Evolutionary conservation across 2,797 vertebrate species (phyloP), one percentile per base, ranked within the genome.

Genomic region (Hybognathus amarus): DNA sequence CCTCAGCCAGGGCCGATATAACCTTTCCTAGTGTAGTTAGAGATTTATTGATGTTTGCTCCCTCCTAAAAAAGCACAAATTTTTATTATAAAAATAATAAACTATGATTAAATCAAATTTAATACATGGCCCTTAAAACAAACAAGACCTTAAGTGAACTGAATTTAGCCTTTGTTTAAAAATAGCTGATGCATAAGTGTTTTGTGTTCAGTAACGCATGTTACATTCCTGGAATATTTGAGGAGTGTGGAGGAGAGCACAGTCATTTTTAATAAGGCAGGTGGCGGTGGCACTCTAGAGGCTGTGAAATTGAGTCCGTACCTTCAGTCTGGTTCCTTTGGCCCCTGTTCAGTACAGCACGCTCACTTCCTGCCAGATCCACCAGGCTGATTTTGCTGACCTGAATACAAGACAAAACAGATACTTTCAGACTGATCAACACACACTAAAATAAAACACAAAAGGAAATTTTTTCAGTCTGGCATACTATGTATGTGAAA

Each of bases 341-440:
- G 98, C 98, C 61, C 98, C 98, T 7, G 98, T 99, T 69, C 98
- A 99, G 92, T 99, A n/a, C 98, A 52, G 98, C 98, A 80, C 98
- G 93, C 88, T 99, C 98, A 5, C 98, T 99, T 61, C 98, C 98
- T 42, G 98, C 98, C 83, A 99, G 94, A 90, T 99, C 98, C 91
- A 99, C 98, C 50, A 99, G 94, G 91, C 98, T 99, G 87, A 99
- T 98, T 95, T 99, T 99, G 94, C 98, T 99, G 92, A 99, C 98
- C 98, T 99, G 90, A 38, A 83, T n/a, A 88, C 70, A 67, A 87
- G 80, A 89, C 68, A 82, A 27, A 67, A 83, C 47, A 85, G 50
- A 64, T 12, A 79, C 47, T 56, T 79, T 87, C 22, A 79, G 73
- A 73, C 67, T 47, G 73, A 88, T 12, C 69, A 86, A 87, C 71